Evolutionary conservation across 2,113 vertebrate species (phyloP).

Genomic region (Sander lucioperca): DNA sequence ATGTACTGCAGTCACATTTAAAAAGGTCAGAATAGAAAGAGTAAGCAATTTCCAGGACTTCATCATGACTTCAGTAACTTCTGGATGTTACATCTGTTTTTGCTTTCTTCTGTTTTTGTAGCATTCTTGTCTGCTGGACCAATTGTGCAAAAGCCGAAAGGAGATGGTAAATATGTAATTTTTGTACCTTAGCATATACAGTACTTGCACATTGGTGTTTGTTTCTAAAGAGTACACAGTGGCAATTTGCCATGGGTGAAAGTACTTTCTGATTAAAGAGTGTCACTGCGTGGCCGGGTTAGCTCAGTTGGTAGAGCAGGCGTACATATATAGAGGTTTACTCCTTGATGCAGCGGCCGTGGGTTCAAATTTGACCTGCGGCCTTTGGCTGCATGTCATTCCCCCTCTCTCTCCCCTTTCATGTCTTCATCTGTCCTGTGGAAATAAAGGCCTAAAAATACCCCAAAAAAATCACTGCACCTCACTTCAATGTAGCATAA

Average conservation of each 20-base stretch:
- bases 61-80: constrained; percentile 15
- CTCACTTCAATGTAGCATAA: not conserved
- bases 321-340: too few species aligned
- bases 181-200: not conserved
- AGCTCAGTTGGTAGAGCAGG: too few species aligned
- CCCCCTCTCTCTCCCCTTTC: too few species aligned
- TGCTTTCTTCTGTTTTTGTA: constrained; percentile 50
- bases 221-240: not conserved
- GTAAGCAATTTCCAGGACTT: constrained; percentile 33
- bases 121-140: constrained; percentile 82
- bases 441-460: too few species aligned
- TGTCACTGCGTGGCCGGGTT: not conserved
- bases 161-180: constrained; percentile 72
- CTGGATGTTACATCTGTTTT: constrained; percentile 31
- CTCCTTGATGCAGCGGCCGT: too few species aligned
- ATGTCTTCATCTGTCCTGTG: too few species aligned
- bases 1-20: constrained; percentile 22
- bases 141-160: constrained; percentile 65
- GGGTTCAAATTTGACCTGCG: too few species aligned
- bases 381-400: too few species aligned
- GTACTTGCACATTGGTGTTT: not conserved
- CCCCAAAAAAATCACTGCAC: not conserved
- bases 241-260: not conserved
- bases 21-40: constrained; percentile 16
- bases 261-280: not conserved